Evolutionary conservation across 1,140 invertebrate genomes (phyloP).

Genomic region (Parapsyche elsis): DNA sequence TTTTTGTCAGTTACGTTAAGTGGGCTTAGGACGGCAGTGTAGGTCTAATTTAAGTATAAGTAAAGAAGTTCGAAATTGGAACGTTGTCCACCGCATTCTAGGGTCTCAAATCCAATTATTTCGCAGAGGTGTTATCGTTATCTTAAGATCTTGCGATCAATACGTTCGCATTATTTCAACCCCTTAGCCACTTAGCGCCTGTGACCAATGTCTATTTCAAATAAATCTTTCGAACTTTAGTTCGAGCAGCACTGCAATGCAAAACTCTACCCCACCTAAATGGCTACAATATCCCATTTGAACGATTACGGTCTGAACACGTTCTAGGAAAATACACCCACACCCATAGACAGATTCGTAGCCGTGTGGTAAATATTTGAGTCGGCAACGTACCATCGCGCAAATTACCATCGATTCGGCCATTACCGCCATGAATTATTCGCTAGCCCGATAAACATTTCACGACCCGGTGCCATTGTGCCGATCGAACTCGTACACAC

Average conservation of each 20-base stretch:
- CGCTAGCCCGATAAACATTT: background rate
- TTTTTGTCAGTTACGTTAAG: too few relatives aligned
- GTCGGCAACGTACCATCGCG: background rate
- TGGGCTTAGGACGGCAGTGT: too few relatives aligned
- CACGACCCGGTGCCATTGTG: background rate
- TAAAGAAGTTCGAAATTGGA: too few relatives aligned
- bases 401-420: slow-evolving; percentile 21
- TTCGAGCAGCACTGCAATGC: too few relatives aligned
- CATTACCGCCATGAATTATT: slow-evolving; percentile 26
- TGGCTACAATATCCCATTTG: background rate
- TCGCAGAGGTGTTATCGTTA: background rate
- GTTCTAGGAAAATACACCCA: background rate
- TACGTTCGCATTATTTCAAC: background rate
- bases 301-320: background rate
- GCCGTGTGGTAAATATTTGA: slow-evolving; percentile 6
- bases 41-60: too few relatives aligned
- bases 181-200: too few relatives aligned
- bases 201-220: background rate
- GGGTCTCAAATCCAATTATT: too few relatives aligned
- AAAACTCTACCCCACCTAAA: too few relatives aligned
- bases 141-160: background rate
- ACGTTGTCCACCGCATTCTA: too few relatives aligned
- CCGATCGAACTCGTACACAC: background rate
- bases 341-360: background rate
- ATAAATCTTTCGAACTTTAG: too few relatives aligned